Base-by-base conservation (phyloP, 2,113 vertebrate genomes). In the Trichomycterus rosablanca region DNA sequence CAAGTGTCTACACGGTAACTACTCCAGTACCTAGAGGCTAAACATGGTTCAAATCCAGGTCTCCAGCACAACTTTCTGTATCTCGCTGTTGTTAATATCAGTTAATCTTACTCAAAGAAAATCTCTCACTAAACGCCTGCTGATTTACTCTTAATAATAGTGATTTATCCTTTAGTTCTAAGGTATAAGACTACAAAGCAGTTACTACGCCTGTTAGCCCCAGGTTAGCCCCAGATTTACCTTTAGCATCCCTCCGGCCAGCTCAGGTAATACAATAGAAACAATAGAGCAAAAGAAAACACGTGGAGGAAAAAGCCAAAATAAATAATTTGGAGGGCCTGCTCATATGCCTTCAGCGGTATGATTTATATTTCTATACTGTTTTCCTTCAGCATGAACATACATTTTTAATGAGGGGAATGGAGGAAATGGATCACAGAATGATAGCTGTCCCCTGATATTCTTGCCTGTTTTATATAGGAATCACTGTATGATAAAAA, bases 351-450 rank as follows among this genome's bases (percentile, higher is more conserved):
- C 74, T 76, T 85, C 81, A 84, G 80, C 82, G 78, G 83, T 86
- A 82, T 87, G 85, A 87, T 87, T 87, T 86, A 86, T 88, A 87
- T 75, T 86, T 88, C 83, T 81, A 86, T 87, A 86, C 82, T 81
- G 82, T 83, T 83, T 82, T 78, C 85, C 80, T 80, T 78, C 81
- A 85, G 84, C 80, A 79, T 78, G 80, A 80, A 81, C 84, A 84
- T 87, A 81, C 84, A 87, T 88, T 86, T 86, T 86, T 86, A 88
- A 87, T 87, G 83, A 83, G 79, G 78, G 81, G 73, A 78, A 74
- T 63, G 72, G 80, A 77, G 78, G 72, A 81, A 83, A 88, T 84
- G 83, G 80, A 86, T 87, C 83, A 86, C 71, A 71, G 78, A 86
- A 81, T 84, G 85, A 87, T 86, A 80, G 83, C 80, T 83, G 83